phyloP scores from a whole-genome alignment of 92 coral and sea anemone genomes.

The Porites lobata region DNA sequence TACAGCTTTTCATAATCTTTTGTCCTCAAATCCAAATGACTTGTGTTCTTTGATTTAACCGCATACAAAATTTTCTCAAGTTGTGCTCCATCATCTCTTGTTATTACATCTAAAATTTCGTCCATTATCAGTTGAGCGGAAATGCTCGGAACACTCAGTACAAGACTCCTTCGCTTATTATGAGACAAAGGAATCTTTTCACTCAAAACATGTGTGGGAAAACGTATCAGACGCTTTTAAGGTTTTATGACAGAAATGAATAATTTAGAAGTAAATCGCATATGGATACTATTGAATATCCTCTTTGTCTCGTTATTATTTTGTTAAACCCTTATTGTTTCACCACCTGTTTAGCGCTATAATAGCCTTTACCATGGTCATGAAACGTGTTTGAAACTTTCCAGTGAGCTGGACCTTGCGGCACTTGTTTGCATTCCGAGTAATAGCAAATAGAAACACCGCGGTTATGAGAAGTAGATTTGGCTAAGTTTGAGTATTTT shows the following conservation, averaged over 20 bases:
- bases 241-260: neutral
- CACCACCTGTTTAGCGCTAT: neutral
- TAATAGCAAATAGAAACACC: too few species aligned
- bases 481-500: too few species aligned
- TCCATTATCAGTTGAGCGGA: neutral
- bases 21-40: slow-evolving; percentile 5
- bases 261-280: neutral
- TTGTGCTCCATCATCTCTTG: neutral
- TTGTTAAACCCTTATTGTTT: neutral
- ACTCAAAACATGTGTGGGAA: neutral
- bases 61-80: neutral
- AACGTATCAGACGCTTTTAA: neutral
- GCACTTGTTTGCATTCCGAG: too few species aligned
- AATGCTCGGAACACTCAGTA: neutral
- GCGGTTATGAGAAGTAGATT: too few species aligned
- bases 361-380: too few species aligned
- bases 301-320: neutral
- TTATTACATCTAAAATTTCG: neutral
- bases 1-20: slow-evolving; percentile 4
- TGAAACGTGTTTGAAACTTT: too few species aligned
- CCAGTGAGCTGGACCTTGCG: too few species aligned
- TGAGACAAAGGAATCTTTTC: neutral
- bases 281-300: neutral
- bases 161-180: neutral
- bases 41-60: slow-evolving; percentile 6